These are phyloP conservation scores for Dasyornis broadbenti DNA, from an alignment of 2,113 vertebrate genomes.

Conservation along the genomic window DNA sequence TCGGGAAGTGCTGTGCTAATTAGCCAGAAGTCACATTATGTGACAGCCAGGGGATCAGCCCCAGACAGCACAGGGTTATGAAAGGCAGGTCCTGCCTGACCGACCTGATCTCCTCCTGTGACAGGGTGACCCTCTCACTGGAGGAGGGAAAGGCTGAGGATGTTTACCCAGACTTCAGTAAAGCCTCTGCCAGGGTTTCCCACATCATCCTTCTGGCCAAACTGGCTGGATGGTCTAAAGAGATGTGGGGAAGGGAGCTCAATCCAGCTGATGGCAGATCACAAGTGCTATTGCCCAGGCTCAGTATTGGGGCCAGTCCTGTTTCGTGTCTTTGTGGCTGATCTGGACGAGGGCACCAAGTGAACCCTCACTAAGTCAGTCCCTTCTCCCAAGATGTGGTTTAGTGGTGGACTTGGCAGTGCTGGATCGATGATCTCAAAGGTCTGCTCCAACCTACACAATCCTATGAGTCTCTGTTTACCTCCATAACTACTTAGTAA, in stretches of 20 bases:
- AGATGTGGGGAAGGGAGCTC: neutral
- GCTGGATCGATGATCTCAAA: neutral
- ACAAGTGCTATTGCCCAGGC: neutral
- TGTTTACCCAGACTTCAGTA: neutral
- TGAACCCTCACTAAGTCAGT: neutral
- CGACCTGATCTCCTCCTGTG: neutral
- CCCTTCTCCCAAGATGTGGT: neutral
- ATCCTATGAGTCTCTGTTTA: neutral
- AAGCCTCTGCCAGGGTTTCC: neutral
- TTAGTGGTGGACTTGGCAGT: neutral
- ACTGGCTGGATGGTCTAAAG: neutral
- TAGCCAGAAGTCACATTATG: neutral
- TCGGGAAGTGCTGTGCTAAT: neutral
- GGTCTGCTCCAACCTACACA: neutral
- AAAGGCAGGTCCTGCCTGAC: neutral
- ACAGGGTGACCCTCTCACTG: neutral
- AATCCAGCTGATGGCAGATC: neutral
- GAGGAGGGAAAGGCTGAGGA: neutral
- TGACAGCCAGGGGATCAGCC: neutral
- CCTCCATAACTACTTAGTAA: neutral
- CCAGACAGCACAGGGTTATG: neutral
- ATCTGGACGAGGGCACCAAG: rapidly evolving
- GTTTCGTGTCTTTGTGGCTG: rapidly evolving
- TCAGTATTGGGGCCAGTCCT: rapidly evolving
- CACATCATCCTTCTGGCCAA: neutral